Evolutionary conservation across 2,113 vertebrate species (phyloP).

Genomic region (Trachemys scripta): DNA sequence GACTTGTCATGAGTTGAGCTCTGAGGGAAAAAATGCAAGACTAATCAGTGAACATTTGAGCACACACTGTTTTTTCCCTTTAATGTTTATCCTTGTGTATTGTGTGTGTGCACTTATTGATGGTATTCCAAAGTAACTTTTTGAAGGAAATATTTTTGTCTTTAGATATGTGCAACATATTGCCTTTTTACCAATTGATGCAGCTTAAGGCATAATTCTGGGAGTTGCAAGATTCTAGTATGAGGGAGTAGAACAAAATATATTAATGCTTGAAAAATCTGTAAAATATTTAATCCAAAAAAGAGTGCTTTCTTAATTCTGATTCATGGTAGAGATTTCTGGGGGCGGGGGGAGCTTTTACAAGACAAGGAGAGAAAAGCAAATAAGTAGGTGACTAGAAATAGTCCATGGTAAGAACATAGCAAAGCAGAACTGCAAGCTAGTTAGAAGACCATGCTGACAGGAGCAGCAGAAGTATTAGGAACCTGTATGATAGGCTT

Average conservation of each 20-base stretch:
- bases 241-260: background rate
- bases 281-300: conserved; percentile 8
- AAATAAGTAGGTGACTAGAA: background rate
- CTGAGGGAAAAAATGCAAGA: background rate
- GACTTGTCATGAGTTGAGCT: background rate
- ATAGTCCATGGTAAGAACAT: background rate
- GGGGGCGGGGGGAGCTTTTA: background rate
- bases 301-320: background rate
- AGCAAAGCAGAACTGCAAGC: background rate
- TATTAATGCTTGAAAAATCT: conserved; percentile 10
- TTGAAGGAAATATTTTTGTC: background rate
- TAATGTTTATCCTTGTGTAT: background rate
- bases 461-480: background rate
- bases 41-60: background rate
- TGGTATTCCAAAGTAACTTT: conserved; percentile 2
- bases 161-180: background rate
- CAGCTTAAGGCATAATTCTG: background rate
- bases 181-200: background rate
- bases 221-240: background rate
- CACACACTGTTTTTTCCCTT: background rate
- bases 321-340: background rate
- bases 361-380: background rate
- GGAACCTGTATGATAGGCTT: background rate
- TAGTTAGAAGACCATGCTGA: background rate
- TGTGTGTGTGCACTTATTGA: background rate